Base-by-base conservation (phyloP, 2,113 vertebrate genomes). In the Notothenia coriiceps region DNA sequence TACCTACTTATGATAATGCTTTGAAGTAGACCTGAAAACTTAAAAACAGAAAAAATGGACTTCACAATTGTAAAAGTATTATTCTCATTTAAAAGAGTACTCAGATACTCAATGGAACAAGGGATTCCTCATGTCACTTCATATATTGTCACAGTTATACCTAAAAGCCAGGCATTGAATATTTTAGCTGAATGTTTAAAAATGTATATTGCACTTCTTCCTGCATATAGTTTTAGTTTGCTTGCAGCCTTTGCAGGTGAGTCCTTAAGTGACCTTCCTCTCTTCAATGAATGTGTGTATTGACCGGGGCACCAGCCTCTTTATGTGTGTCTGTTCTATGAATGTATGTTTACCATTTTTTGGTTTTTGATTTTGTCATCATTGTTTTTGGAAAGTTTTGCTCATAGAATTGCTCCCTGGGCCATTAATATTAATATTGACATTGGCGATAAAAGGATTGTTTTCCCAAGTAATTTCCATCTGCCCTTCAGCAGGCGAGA, bases 401-500 rank as follows among this genome's bases (percentile, higher is more conserved):
- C 77, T 65, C 55, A 67, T 79, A 79, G 29, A 79, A 74, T 86
- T 82, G 49, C 70, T 70, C 83, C 77, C 88, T 56, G 73, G 74
- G 64, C 84, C 77, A 92, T 92, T 92, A 83, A 92, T 91, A 89
- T 80, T 83, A 88, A 87, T 91, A 91, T 89, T 90, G 90, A 92
- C 86, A 86, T 62, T 88, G 82, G 77, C 86, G 87, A 91, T 88
- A 89, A 92, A 91, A 72, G 72, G 80, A 89, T 90, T 86, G 82
- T 87, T 86, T 83, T 86, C 64, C 71, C 75, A 70, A 86, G 70
- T 83, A 84, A 87, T 91, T 88, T 93, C 86, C 89, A 92, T 92
- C 86, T 94, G 89, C 79, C 90, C 88, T 94, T 93, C 86, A 88
- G 85, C 79, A 83, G 89, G 81, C 71, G 72, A 78, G 84, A 90